Conservation (phyloP, 1,140 invertebrate genomes). For the Scaptodrosophila lebanonensis region DNA sequence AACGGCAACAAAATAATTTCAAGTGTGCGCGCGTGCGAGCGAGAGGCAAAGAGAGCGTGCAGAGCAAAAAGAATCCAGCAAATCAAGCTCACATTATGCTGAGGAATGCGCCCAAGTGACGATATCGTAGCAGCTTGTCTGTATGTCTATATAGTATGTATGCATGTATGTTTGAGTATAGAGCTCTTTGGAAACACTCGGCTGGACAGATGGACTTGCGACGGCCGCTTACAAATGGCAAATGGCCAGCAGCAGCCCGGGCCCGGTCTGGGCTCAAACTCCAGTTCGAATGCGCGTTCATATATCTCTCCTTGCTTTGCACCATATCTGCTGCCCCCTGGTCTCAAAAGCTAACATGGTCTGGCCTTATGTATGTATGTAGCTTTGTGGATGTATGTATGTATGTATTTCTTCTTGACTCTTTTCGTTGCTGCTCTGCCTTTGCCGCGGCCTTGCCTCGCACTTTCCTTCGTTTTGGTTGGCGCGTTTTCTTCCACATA, state of each 20-base stretch:
- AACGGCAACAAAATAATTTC: constrained; percentile 64
- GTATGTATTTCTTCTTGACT: constrained; percentile 37
- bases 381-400: constrained; percentile 4
- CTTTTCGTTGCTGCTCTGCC: constrained; percentile 24
- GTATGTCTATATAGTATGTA: no score
- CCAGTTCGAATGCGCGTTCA: no score
- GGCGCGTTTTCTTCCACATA: no score
- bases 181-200: no score
- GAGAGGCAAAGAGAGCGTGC: constrained; percentile 4
- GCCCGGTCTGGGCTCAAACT: background rate
- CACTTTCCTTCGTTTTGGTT: constrained; percentile 43
- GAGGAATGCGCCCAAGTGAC: constrained; percentile 75
- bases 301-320: background rate
- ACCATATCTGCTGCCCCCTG: background rate
- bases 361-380: constrained; percentile 3
- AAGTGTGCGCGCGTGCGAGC: constrained; percentile 22
- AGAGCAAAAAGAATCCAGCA: constrained; percentile 68
- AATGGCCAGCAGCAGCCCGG: constrained; percentile 33
- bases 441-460: constrained; percentile 37
- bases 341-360: constrained; percentile 18
- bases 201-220: constrained; percentile 14
- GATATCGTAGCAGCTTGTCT: constrained; percentile 75
- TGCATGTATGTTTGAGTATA: no score
- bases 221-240: constrained; percentile 49
- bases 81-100: constrained; percentile 76